Percentiles rank a stretch among this genome's conserved stretches.
Conservation (phyloP, 1,140 invertebrate species). For the Battus philenor region DNA sequence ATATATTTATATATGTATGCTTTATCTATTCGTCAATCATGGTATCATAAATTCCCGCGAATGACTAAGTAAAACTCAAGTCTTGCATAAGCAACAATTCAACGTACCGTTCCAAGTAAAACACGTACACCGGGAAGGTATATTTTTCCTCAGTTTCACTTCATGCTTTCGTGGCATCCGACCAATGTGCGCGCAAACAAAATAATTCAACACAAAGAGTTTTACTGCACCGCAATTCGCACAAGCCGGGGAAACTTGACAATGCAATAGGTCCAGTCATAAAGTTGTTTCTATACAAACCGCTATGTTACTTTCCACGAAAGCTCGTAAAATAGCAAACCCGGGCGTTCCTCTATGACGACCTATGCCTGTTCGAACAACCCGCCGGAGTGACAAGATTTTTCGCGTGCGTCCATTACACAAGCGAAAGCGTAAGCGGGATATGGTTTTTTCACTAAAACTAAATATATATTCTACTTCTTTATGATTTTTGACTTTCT, state of each 20-base stretch:
- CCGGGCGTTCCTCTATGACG: slow-evolving; percentile 8
- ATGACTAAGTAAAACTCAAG: no score
- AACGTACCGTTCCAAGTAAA: no score
- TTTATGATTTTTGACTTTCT: no score
- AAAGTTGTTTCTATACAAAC: slow-evolving; percentile 15
- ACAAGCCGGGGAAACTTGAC: slow-evolving; percentile 12
- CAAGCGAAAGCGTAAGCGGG: background rate
- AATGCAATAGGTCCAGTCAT: slow-evolving; percentile 10
- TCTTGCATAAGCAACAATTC: no score
- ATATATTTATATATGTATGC: no score
- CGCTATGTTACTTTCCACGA: slow-evolving; percentile 15
- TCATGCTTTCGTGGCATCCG: slow-evolving; percentile 7
- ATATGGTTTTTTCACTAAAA: no score
- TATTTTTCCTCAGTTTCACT: slow-evolving; percentile 16
- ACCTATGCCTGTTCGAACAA: slow-evolving; percentile 7
- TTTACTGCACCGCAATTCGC: slow-evolving; percentile 14
- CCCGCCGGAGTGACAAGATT: slow-evolving; percentile 6
- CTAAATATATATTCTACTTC: no score
- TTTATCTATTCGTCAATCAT: no score
- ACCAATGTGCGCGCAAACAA: slow-evolving; percentile 8
- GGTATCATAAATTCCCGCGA: no score
- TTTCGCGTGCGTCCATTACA: background rate
- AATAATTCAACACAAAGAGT: background rate
- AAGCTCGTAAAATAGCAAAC: slow-evolving; percentile 11
- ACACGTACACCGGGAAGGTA: background rate